Conservation (phyloP, 2,888 invertebrate species). For the Clostera curtula region DNA sequence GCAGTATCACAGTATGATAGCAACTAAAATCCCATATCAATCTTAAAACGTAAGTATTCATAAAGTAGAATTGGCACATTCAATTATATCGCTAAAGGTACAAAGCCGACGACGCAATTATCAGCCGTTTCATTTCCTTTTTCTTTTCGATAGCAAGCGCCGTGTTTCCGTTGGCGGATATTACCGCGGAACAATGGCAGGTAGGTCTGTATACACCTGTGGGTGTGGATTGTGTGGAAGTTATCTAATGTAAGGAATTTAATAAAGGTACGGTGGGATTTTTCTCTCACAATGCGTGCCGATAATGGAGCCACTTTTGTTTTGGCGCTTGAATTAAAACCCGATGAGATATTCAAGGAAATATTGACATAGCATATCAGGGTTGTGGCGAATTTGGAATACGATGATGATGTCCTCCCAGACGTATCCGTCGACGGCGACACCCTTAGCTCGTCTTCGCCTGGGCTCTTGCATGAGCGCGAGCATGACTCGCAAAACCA, state of each 20-base stretch:
- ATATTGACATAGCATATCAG: no score
- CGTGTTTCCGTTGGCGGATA: slow-evolving; percentile 23
- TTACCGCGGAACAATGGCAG: slow-evolving; percentile 23
- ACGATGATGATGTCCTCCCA: no score
- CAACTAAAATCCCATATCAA: neutral
- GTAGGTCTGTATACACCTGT: slow-evolving; percentile 10
- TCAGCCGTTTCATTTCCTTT: slow-evolving; percentile 20
- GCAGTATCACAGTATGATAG: no score
- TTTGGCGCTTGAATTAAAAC: no score
- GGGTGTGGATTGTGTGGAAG: slow-evolving; percentile 4
- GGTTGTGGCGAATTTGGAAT: no score
- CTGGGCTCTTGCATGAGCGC: no score
- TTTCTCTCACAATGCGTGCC: neutral
- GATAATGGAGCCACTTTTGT: no score
- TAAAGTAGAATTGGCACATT: neutral
- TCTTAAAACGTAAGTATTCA: neutral
- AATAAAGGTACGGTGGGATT: neutral
- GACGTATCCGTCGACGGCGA: no score
- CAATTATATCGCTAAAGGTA: neutral
- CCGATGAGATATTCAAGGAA: no score
- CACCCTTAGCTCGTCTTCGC: no score
- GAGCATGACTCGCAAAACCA: no score
- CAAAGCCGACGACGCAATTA: slow-evolving; percentile 9
- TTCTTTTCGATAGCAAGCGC: slow-evolving; percentile 19
- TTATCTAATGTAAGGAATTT: neutral